These are phyloP conservation scores for Drosophila maculinotata DNA, from an alignment of 2,888 invertebrate genomes.

Conservation along the genomic window DNA sequence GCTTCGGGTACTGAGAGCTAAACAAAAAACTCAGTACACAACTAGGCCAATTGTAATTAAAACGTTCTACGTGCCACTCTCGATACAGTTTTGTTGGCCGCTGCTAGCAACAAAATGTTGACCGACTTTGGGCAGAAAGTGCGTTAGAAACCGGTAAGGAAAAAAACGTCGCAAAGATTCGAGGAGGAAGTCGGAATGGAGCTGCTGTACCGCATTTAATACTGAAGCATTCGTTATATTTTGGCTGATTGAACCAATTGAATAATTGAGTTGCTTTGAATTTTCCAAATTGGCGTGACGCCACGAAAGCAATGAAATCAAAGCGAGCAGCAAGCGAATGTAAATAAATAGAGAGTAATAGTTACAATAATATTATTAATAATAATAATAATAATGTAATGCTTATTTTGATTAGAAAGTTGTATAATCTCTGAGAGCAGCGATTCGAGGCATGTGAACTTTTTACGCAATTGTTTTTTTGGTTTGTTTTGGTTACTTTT, in stretches of 20 bases:
- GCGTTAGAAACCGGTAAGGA: slow-evolving; percentile 46
- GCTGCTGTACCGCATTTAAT: slow-evolving; percentile 4
- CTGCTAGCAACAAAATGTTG: slow-evolving; percentile 19
- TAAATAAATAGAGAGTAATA: slow-evolving; percentile 33
- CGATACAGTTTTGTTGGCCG: slow-evolving; percentile 21
- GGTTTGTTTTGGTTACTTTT: slow-evolving; percentile 38
- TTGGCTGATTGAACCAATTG: slow-evolving; percentile 57
- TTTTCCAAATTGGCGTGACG: slow-evolving; percentile 47
- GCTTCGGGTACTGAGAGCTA: slow-evolving; percentile 24
- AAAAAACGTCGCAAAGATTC: not conserved
- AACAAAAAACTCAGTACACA: slow-evolving; percentile 48
- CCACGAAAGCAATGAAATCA: slow-evolving; percentile 29
- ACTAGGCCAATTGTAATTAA: slow-evolving; percentile 82
- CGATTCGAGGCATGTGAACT: slow-evolving; percentile 69
- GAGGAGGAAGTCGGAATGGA: not conserved
- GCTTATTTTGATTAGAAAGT: slow-evolving; percentile 77
- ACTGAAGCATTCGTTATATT: slow-evolving; percentile 19
- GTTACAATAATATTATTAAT: slow-evolving; percentile 24
- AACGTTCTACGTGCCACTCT: slow-evolving; percentile 75
- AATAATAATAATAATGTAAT: slow-evolving; percentile 62
- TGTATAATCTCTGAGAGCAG: slow-evolving; percentile 68
- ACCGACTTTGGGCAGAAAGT: slow-evolving; percentile 37
- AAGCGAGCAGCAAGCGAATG: slow-evolving; percentile 15
- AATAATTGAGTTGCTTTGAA: slow-evolving; percentile 40
- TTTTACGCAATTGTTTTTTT: slow-evolving; percentile 64